Base-by-base conservation (phyloP, 2,888 invertebrate species). In the Zaprionus bogoriensis region DNA sequence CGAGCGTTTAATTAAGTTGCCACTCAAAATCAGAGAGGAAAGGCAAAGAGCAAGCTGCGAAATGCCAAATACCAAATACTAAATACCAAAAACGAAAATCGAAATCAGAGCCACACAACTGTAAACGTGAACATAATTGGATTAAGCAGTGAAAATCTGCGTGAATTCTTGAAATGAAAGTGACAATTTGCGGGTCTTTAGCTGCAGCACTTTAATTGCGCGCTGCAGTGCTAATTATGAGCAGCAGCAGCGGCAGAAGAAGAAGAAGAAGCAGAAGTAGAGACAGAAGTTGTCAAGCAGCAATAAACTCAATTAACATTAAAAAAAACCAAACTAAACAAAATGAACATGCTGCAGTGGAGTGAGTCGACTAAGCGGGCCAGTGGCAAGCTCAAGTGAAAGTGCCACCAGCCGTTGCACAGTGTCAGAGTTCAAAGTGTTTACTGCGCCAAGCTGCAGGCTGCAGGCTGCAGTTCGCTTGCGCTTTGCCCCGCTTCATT, bases 101-200 rank as follows among this genome's bases (percentile, higher is more conserved):
- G 38, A 55, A 64, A 69, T 69, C 38, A 61, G 55, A 70, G 70
- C 52, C 60, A 60, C 46, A 44, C 60, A 80, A 83, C 83, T 83
- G 83, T 82, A n/a, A n/a, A n/a, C n/a, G n/a, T n/a, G n/a, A n/a
- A 68, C 39, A 61, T 79, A 71, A 81, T 83, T 71, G 86, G 48
- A 55, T 77, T 66, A 63, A 61, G 59, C 44, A 61, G 83, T 74
- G 77, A 86, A 81, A 76, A 82, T 69, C 54, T 10, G 17, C 25
- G 23, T 25, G 64, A 75, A 77, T 86, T 74, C 70, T 73, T 70
- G 57, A 68, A 80, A 81, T 74, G 81, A 82, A 82, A 82, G 87
- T 75, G 81, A 87, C 77, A 83, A 67, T 67, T 58, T 57, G 1
- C 19, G 5, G 22, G n/a, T n/a, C n/a, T n/a, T n/a, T n/a, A n/a